A percentile compares a stretch with the other conserved stretches of the same genome.
These are phyloP conservation scores for Squalus acanthias DNA, from an alignment of 2,797 vertebrate genomes.

Conservation along the genomic window DNA sequence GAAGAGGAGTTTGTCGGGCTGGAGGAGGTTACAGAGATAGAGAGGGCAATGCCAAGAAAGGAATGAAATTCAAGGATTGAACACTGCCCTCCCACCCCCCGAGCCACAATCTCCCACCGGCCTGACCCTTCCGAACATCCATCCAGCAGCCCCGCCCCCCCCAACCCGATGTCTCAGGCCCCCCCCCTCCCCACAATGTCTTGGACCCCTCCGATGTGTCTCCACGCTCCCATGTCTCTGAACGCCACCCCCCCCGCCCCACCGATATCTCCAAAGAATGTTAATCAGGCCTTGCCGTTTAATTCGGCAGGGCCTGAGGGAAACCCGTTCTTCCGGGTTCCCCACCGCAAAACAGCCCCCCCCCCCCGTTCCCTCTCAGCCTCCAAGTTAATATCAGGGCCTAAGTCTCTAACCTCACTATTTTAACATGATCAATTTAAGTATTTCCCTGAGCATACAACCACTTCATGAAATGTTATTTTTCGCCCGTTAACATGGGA, in stretches of 20 bases:
- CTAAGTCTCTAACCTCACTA: background rate
- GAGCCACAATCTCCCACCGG: no score
- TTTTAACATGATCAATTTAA: background rate
- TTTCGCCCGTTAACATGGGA: constrained; percentile 49
- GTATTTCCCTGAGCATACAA: background rate
- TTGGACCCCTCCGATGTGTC: background rate
- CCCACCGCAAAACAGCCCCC: background rate
- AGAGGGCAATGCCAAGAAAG: background rate
- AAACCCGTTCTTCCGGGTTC: background rate
- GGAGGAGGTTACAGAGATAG: background rate
- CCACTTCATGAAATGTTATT: background rate
- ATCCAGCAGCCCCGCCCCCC: background rate
- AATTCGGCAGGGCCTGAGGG: no score
- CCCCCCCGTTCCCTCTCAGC: no score
- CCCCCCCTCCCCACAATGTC: no score
- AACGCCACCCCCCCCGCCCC: background rate
- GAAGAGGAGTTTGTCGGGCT: background rate
- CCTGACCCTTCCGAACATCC: no score
- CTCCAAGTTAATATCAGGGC: background rate
- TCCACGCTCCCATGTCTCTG: background rate
- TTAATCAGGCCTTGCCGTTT: background rate
- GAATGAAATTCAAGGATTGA: background rate
- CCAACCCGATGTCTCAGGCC: background rate
- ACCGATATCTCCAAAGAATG: background rate
- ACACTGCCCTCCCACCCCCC: background rate